Conservation (phyloP, 2,113 vertebrate species). For the Fukomys damarensis region DNA sequence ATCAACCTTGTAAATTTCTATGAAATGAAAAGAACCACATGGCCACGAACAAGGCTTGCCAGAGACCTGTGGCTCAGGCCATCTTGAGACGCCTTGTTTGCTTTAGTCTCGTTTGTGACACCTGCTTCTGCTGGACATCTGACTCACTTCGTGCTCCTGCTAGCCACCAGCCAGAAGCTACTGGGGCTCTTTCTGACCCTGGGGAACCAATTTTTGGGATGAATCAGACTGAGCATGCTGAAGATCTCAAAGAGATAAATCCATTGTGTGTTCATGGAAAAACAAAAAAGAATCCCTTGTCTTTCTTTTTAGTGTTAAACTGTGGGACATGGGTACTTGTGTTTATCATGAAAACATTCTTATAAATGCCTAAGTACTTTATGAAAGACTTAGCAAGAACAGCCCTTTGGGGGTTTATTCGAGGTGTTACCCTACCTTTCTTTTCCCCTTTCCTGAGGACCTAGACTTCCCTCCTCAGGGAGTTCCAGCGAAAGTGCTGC, state of each 20-base stretch:
- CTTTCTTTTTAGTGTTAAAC: neutral
- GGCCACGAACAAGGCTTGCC: neutral
- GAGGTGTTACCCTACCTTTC: neutral
- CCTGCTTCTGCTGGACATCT: neutral
- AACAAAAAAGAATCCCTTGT: neutral
- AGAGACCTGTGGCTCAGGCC: neutral
- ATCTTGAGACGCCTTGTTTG: neutral
- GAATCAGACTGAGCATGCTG: neutral
- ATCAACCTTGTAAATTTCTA: neutral
- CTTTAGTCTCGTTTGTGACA: neutral
- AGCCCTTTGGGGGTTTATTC: neutral
- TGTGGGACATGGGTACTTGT: neutral
- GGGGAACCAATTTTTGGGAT: neutral
- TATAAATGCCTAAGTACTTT: neutral
- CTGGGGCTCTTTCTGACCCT: neutral
- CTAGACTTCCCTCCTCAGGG: neutral
- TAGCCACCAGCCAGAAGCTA: neutral
- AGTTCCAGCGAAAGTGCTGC: neutral
- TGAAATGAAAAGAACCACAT: neutral
- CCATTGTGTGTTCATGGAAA: neutral
- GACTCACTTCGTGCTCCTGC: neutral
- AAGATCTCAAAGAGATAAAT: neutral
- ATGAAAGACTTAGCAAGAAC: neutral
- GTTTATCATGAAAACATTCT: neutral
- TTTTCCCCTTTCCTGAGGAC: neutral